Evolutionary conservation across 2,113 vertebrate genomes (phyloP).

Genomic region (Pteropus alecto): DNA sequence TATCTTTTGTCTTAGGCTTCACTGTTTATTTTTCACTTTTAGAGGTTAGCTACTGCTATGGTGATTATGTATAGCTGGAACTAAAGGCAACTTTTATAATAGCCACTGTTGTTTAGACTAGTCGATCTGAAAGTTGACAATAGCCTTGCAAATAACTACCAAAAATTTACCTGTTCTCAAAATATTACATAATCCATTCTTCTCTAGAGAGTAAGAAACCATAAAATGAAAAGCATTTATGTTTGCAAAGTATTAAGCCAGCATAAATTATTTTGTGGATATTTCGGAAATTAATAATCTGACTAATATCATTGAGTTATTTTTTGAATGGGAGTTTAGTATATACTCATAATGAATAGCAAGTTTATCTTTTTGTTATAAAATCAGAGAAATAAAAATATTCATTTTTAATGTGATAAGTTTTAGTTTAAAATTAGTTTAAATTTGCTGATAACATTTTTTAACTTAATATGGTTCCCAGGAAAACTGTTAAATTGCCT

Average conservation of each 20-base stretch:
- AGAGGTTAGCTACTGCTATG: not conserved
- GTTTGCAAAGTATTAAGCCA: not conserved
- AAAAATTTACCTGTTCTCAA: not conserved
- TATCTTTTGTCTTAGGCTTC: not conserved
- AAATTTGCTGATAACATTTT: slow-evolving; percentile 6
- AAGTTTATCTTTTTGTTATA: not conserved
- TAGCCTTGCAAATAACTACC: not conserved
- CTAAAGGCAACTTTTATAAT: not conserved
- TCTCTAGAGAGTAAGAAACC: not conserved
- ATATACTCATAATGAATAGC: not conserved
- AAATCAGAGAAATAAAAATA: not conserved
- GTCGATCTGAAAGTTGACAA: not conserved
- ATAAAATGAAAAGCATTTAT: not conserved
- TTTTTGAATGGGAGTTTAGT: not conserved
- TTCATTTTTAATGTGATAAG: not conserved
- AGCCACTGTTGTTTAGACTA: not conserved
- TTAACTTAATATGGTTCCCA: slow-evolving; percentile 27
- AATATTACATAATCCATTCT: not conserved
- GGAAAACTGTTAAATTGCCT: not conserved
- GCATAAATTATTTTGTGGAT: not conserved
- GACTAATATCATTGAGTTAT: no score
- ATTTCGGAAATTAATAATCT: not conserved
- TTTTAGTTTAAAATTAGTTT: slow-evolving; percentile 24
- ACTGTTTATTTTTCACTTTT: not conserved
- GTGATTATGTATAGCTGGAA: not conserved